A percentile compares a stretch with the other conserved stretches of the same genome.
phyloP scores from a whole-genome alignment of 2,888 invertebrate species.

The Monochamus alternatus region DNA sequence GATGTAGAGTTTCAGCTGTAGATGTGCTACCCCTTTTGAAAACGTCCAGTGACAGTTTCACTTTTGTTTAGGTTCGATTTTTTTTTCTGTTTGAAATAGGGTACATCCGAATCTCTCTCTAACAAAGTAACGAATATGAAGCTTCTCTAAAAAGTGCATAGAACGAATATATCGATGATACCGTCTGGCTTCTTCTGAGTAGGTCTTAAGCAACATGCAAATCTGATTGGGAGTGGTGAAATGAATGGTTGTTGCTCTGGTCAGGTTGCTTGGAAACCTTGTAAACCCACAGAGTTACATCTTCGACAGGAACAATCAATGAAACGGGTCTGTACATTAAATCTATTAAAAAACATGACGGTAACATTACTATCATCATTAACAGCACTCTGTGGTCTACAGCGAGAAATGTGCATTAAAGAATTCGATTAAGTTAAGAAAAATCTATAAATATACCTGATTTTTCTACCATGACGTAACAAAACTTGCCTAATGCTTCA shows the following conservation, averaged over 20 bases:
- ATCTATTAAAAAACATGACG: not conserved
- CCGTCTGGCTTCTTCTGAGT: not conserved
- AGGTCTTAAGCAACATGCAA: constrained; percentile 4
- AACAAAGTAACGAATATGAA: too few species aligned
- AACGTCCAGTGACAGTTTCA: too few species aligned
- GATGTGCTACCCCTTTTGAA: too few species aligned
- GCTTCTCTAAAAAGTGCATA: too few species aligned
- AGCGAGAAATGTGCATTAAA: not conserved
- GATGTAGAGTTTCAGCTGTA: too few species aligned
- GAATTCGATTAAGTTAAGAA: not conserved
- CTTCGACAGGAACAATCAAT: not conserved
- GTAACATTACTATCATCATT: not conserved
- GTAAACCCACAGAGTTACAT: not conserved
- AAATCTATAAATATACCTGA: not conserved
- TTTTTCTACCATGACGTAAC: not conserved
- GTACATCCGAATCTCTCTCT: too few species aligned
- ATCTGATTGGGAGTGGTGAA: not conserved
- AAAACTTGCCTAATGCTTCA: not conserved
- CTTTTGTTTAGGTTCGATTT: too few species aligned
- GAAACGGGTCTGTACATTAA: not conserved
- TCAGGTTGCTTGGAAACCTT: not conserved
- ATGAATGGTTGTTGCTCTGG: not conserved
- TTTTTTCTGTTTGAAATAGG: too few species aligned
- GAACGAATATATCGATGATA: too few species aligned
- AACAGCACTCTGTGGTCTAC: not conserved